Percentiles rank a stretch among this genome's conserved stretches.
Conservation (phyloP, 1,140 invertebrate genomes). For the Drosophila obscura region DNA sequence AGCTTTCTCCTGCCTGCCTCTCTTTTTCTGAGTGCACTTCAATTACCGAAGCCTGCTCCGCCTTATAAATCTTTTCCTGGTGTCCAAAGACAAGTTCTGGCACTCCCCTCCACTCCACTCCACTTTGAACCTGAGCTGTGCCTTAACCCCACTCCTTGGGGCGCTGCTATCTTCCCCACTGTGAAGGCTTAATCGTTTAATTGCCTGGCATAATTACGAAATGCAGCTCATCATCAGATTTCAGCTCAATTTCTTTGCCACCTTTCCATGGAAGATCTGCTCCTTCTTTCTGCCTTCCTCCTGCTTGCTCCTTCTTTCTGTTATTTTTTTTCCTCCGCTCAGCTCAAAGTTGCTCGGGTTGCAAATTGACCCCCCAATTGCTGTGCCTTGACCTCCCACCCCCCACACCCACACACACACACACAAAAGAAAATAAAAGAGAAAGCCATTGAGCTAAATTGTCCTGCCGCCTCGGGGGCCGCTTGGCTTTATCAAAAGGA, state of each 20-base stretch:
- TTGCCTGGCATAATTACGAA: slow-evolving; percentile 80
- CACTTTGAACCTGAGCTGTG: no score
- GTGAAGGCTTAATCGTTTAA: slow-evolving; percentile 74
- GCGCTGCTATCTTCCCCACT: slow-evolving; percentile 16
- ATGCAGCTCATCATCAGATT: slow-evolving; percentile 82
- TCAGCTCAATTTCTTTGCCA: slow-evolving; percentile 67
- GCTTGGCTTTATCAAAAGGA: slow-evolving; percentile 25
- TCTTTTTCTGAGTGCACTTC: slow-evolving; percentile 37
- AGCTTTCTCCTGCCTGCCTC: not conserved
- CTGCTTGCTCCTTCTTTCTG: not conserved
- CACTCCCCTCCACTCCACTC: not conserved
- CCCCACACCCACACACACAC: slow-evolving; percentile 3
- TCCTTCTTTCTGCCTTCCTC: not conserved
- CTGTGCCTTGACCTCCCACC: slow-evolving; percentile 4
- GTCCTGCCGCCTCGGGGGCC: slow-evolving; percentile 41
- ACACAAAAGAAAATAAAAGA: not conserved
- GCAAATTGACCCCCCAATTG: slow-evolving; percentile 44
- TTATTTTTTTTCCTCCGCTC: slow-evolving; percentile 3
- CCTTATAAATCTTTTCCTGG: slow-evolving; percentile 53
- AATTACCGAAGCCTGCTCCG: slow-evolving; percentile 56
- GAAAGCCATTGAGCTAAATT: slow-evolving; percentile 52
- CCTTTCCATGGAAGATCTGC: not conserved
- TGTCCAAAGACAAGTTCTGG: slow-evolving; percentile 18
- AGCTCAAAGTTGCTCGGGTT: slow-evolving; percentile 32
- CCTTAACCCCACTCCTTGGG: not conserved